phyloP scores from a whole-genome alignment of 2,797 vertebrate genomes.

The Danio choprae region DNA sequence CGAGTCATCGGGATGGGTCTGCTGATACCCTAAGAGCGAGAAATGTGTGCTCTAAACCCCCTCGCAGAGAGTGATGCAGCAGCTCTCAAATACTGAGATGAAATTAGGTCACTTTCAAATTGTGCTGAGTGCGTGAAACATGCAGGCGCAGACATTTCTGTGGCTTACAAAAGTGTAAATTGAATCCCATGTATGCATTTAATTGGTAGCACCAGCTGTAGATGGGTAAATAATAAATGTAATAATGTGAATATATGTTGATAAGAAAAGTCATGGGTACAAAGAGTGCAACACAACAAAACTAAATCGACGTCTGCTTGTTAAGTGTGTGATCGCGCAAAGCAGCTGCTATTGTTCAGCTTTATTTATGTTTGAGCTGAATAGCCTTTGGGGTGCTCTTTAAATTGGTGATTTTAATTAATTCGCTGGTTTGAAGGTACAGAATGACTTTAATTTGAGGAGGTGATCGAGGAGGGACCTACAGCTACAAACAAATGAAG shows the following conservation, averaged over 20 bases:
- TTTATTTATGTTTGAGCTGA: neutral
- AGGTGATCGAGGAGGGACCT: neutral
- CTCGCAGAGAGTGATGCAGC: neutral
- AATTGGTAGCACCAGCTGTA: neutral
- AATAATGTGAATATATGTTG: neutral
- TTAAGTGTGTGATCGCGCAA: neutral
- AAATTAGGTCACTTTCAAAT: conserved; percentile 42
- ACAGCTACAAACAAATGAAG: conserved; percentile 5
- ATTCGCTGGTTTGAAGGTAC: neutral
- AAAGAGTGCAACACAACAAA: neutral
- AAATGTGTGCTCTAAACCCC: neutral
- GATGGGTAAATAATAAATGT: neutral
- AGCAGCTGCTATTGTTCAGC: neutral
- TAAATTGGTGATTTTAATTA: neutral
- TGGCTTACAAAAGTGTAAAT: neutral
- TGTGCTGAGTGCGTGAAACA: conserved; percentile 34
- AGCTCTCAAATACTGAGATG: conserved; percentile 1
- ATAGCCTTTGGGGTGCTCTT: neutral
- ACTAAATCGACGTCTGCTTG: neutral
- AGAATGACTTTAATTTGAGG: neutral
- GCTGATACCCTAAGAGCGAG: neutral
- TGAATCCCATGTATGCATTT: neutral
- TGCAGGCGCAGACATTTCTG: neutral
- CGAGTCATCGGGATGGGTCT: conserved; percentile 7
- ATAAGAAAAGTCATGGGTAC: neutral